Evolutionary conservation across 1,140 invertebrate genomes (phyloP).

Genomic region (Drosophila nebulosa): DNA sequence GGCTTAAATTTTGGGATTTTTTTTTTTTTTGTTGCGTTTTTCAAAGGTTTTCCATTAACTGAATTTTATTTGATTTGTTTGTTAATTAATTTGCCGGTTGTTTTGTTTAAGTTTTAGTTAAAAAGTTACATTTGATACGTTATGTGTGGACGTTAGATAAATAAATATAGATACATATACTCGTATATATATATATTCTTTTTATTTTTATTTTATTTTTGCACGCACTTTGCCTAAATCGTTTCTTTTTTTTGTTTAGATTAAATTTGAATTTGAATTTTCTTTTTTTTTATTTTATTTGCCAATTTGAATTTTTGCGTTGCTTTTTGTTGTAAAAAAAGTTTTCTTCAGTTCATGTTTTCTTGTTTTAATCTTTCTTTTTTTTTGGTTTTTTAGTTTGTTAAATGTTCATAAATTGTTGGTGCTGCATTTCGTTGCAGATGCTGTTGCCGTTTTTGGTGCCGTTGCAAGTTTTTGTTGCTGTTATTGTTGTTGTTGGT

Average conservation of each 20-base stretch:
- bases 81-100: constrained; percentile 21
- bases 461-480: constrained; percentile 36
- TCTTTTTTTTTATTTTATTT: constrained; percentile 30
- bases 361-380: neutral
- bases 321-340: constrained; percentile 38
- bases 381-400: constrained; percentile 34
- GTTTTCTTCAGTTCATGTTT: constrained; percentile 65
- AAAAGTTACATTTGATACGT: constrained; percentile 65
- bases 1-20: constrained; percentile 74
- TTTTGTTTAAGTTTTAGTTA: constrained; percentile 24
- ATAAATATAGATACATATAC: constrained; percentile 21
- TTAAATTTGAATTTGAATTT: constrained; percentile 15
- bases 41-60: constrained; percentile 49
- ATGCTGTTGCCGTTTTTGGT: constrained; percentile 39
- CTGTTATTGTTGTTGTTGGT: constrained; percentile 36
- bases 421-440: constrained; percentile 53
- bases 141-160: constrained; percentile 64
- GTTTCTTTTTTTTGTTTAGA: constrained; percentile 39
- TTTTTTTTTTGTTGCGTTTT: constrained; percentile 48
- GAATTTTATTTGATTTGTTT: constrained; percentile 30
- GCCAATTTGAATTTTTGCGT: constrained; percentile 73
- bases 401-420: constrained; percentile 66
- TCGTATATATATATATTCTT: constrained; percentile 1
- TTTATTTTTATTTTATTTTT: constrained; percentile 22
- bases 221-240: constrained; percentile 61